Conservation (phyloP, 2,113 vertebrate species). For the Oostethus manadensis region DNA sequence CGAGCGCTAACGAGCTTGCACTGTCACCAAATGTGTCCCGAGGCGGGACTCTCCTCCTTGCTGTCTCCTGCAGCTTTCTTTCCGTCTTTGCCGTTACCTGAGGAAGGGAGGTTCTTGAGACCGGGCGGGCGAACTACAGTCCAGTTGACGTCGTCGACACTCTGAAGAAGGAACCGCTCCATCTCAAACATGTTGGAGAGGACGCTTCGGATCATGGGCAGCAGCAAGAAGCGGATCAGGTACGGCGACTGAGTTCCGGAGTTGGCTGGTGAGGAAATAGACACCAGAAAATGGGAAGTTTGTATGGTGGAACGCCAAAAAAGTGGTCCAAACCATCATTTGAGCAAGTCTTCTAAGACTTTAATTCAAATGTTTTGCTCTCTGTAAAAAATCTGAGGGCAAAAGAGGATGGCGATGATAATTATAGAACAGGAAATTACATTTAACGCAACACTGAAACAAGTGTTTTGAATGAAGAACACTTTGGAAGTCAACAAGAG, state of each 20-base stretch:
- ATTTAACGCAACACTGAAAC: too few relatives aligned
- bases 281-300: too few relatives aligned
- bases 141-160: slow-evolving; percentile 70
- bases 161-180: slow-evolving; percentile 67
- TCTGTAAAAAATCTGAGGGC: too few relatives aligned
- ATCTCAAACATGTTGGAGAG: slow-evolving; percentile 77
- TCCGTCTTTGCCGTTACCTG: slow-evolving; percentile 68
- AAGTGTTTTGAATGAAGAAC: too few relatives aligned
- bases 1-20: slow-evolving; percentile 12
- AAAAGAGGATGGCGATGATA: too few relatives aligned
- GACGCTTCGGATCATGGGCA: slow-evolving; percentile 74
- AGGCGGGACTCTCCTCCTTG: background rate
- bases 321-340: too few relatives aligned
- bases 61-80: slow-evolving; percentile 12
- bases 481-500: too few relatives aligned
- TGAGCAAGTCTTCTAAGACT: too few relatives aligned
- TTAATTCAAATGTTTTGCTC: too few relatives aligned
- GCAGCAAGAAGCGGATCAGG: slow-evolving; percentile 70
- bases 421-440: too few relatives aligned
- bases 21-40: slow-evolving; percentile 10
- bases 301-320: too few relatives aligned
- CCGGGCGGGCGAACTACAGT: slow-evolving; percentile 75
- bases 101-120: slow-evolving; percentile 66
- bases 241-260: slow-evolving; percentile 58
- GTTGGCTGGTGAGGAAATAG: slow-evolving; percentile 53